These are phyloP conservation scores for Crepidodera aurea DNA, from an alignment of 2,888 invertebrate genomes.

Conservation along the genomic window DNA sequence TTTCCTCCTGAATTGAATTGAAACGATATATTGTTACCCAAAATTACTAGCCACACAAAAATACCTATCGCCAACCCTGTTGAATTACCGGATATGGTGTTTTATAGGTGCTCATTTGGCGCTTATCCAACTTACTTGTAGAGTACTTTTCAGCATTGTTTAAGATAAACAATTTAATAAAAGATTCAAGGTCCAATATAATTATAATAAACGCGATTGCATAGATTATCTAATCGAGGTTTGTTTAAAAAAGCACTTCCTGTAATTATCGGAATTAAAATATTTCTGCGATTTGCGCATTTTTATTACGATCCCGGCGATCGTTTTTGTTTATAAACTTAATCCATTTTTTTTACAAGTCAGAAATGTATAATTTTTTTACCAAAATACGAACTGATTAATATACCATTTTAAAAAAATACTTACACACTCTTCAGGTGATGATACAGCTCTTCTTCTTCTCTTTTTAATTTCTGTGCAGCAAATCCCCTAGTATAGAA, in stretches of 20 bases:
- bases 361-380: no score
- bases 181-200: neutral
- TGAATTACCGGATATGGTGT: neutral
- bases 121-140: neutral
- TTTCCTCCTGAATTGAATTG: no score
- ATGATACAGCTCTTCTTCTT: conserved; percentile 86
- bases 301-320: no score
- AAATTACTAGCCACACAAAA: no score
- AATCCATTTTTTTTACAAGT: no score
- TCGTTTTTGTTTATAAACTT: no score
- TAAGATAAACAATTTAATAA: neutral
- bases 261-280: neutral
- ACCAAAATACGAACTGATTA: no score
- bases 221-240: neutral
- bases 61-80: no score
- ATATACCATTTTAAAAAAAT: neutral
- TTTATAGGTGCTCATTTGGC: neutral
- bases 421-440: conserved; percentile 84
- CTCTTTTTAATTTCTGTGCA: conserved; percentile 71
- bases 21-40: no score
- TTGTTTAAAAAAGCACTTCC: neutral
- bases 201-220: neutral
- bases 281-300: neutral
- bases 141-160: neutral
- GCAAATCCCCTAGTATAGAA: conserved; percentile 76